A percentile compares a stretch with the other conserved stretches of the same genome.
Evolutionary conservation across 2,797 vertebrate species (phyloP).

Genomic region (Naso thynnoides): DNA sequence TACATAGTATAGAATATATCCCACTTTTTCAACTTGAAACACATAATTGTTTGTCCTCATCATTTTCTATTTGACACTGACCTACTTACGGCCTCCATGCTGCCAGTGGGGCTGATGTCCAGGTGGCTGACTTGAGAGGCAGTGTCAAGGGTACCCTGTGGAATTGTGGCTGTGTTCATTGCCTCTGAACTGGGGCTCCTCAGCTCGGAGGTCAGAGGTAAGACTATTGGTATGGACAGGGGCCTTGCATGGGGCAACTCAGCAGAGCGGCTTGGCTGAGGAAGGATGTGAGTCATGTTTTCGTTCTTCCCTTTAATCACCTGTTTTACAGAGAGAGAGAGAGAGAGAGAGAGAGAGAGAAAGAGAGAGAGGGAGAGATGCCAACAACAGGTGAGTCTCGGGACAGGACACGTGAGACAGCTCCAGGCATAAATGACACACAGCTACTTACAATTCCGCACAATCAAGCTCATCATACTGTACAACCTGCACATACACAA

Average conservation of each 20-base stretch:
- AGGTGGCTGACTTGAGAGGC: slow-evolving; percentile 23
- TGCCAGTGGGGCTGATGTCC: slow-evolving; percentile 56
- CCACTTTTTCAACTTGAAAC: not conserved
- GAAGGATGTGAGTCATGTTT: slow-evolving; percentile 47
- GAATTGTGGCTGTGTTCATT: slow-evolving; percentile 73
- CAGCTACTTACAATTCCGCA: slow-evolving; percentile 8
- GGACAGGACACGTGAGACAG: slow-evolving; percentile 59
- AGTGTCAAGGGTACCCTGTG: slow-evolving; percentile 5
- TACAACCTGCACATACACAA: not conserved
- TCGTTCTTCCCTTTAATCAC: slow-evolving; percentile 78
- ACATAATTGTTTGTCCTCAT: not conserved
- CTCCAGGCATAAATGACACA: slow-evolving; percentile 49
- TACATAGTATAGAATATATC: not conserved
- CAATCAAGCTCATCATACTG: slow-evolving; percentile 3
- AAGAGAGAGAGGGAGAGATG: slow-evolving; percentile 20
- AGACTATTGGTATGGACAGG: slow-evolving; percentile 68
- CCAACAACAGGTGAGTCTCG: slow-evolving; percentile 37
- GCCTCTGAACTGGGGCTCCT: slow-evolving; percentile 65
- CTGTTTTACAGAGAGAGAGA: slow-evolving; percentile 71
- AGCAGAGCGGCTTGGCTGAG: slow-evolving; percentile 72
- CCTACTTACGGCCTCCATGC: slow-evolving; percentile 82
- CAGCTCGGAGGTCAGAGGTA: slow-evolving; percentile 53
- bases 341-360: slow-evolving; percentile 30
- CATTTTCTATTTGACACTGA: slow-evolving; percentile 70
- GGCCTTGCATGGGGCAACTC: slow-evolving; percentile 66